phyloP scores from a whole-genome alignment of 2,797 vertebrate genomes.

The Lemur catta region DNA sequence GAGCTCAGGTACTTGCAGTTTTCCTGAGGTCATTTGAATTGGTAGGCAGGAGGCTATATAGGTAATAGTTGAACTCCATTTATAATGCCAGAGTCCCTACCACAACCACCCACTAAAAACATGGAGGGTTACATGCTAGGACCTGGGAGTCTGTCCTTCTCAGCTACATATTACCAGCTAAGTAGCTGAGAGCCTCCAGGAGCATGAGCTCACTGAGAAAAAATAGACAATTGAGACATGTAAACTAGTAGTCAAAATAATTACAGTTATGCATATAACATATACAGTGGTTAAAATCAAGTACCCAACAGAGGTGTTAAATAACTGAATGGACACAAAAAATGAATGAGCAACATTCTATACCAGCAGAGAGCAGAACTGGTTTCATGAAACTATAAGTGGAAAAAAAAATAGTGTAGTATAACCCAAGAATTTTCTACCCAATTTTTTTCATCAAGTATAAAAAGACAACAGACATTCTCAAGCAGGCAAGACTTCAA shows the following conservation, averaged over 20 bases:
- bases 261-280: not conserved
- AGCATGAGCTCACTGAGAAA: not conserved
- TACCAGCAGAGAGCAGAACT: not conserved
- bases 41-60: not conserved
- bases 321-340: not conserved
- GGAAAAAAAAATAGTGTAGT: not conserved
- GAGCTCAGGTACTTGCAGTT: not conserved
- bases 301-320: not conserved
- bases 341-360: not conserved
- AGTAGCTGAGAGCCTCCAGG: not conserved
- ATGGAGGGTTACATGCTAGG: not conserved
- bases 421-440: not conserved
- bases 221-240: not conserved
- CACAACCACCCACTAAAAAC: too few relatives aligned
- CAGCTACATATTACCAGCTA: not conserved
- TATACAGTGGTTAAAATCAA: not conserved
- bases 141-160: not conserved
- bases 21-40: not conserved
- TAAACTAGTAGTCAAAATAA: not conserved
- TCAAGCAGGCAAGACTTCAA: not conserved
- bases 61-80: not conserved
- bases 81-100: too few relatives aligned
- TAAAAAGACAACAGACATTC: not conserved
- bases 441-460: not conserved
- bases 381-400: not conserved